Evolutionary conservation across 2,888 invertebrate genomes (phyloP), one percentile per base, ranked within the genome.

Genomic region (Dolomedes plantarius): DNA sequence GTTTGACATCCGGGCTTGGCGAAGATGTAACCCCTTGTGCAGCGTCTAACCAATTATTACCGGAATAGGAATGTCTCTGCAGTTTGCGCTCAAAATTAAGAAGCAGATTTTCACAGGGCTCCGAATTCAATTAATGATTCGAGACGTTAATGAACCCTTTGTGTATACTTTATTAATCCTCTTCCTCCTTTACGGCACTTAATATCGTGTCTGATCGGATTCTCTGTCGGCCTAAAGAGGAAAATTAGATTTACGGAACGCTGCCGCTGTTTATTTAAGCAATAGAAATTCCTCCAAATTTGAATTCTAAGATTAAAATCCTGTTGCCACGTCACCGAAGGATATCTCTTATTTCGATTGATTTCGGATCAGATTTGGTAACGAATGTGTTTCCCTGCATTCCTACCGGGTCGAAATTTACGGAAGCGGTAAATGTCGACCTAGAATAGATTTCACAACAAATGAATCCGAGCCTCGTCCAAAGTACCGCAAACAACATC

Each of bases 161-260:
- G 74, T 75, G 81, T 81, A 81, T 69, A 81, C 75, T 81, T 81
- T 81, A 81, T 75, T 81, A 81, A 81, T 75, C 81, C 69, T 39
- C 23, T 81, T 75, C 16, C 23, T 56, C 56, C 1, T 23, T 23
- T 56, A 56, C 56, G 19, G 1, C 1, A 2, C 23, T 23, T 56
- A 23, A 23, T 23, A 56, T 23, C 56, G 56, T 23, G 56, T 56
- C 23, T 56, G 56, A 56, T 56, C 23, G 56, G 23, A 23, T 56
- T 23, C 11, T 1, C 23, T 23, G 23, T 32, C 29, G 36, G 23
- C 65, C 72, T 50, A 32, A 73, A 46, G 65, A 39, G 65, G 32
- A 31, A 80, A 80, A 80, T 80, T 80, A 72, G 73, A 80, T 80
- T 80, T 80, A 72, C 72, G 73, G 32, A 32, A 39, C 67, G 31